Percentiles rank a stretch among this genome's conserved stretches.
phyloP scores from a whole-genome alignment of 2,888 invertebrate genomes.

The Prosapia bicincta region DNA sequence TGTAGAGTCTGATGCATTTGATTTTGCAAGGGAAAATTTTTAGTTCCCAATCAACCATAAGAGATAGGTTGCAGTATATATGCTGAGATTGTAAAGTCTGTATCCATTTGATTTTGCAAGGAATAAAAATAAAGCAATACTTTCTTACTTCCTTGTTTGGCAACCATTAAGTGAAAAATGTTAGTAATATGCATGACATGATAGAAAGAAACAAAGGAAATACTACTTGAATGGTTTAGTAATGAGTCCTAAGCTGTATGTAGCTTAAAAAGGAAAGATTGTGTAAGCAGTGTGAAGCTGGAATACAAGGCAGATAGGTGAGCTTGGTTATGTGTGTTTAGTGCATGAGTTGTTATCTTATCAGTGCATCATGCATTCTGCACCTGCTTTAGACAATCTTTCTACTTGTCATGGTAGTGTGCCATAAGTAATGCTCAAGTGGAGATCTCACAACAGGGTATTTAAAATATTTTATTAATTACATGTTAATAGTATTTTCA shows the following conservation, averaged over 20 bases:
- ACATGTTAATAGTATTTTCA: too few relatives aligned
- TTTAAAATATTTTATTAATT: too few relatives aligned
- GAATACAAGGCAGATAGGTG: not conserved
- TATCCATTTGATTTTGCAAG: not conserved
- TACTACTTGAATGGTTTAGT: not conserved
- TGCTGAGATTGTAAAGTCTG: too few relatives aligned
- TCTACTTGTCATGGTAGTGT: not conserved
- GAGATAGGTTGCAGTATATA: too few relatives aligned
- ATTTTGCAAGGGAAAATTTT: too few relatives aligned
- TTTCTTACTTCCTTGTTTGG: not conserved
- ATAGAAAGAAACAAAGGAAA: not conserved
- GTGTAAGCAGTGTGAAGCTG: not conserved
- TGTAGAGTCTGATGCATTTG: too few relatives aligned
- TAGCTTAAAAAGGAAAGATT: not conserved
- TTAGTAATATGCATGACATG: not conserved
- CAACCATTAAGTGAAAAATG: not conserved
- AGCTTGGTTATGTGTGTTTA: not conserved
- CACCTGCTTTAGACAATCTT: not conserved
- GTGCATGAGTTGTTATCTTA: not conserved
- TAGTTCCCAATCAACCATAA: too few relatives aligned
- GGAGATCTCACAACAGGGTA: not conserved
- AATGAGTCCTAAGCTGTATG: not conserved
- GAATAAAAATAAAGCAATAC: not conserved
- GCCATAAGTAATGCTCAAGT: not conserved
- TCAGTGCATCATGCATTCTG: not conserved